A percentile compares a stretch with the other conserved stretches of the same genome.
phyloP scores from a whole-genome alignment of 2,888 invertebrate species.

The Schrankia costaestrigalis region DNA sequence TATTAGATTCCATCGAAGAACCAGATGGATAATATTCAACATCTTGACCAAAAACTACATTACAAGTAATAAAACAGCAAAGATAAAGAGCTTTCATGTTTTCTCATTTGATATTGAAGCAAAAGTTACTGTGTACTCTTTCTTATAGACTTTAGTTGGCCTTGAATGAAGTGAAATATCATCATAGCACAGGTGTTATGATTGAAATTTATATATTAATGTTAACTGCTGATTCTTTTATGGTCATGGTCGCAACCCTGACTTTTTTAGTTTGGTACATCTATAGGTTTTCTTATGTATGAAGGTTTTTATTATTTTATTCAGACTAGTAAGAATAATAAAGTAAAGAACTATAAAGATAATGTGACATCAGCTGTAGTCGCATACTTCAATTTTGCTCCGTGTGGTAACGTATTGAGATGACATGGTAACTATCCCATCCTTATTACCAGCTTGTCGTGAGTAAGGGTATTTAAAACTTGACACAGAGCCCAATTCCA shows the following conservation, averaged over 20 bases:
- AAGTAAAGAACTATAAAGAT: too few relatives aligned
- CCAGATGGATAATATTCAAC: slow-evolving; percentile 61
- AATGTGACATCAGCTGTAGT: too few relatives aligned
- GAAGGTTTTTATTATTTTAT: too few relatives aligned
- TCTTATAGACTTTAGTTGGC: slow-evolving; percentile 54
- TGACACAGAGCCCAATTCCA: too few relatives aligned
- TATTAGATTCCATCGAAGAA: slow-evolving; percentile 15
- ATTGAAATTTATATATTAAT: slow-evolving; percentile 75
- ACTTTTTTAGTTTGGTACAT: slow-evolving; percentile 34
- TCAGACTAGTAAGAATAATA: too few relatives aligned
- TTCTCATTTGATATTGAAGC: slow-evolving; percentile 7
- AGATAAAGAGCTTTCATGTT: slow-evolving; percentile 20
- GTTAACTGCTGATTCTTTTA: slow-evolving; percentile 35
- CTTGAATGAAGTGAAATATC: slow-evolving; percentile 53
- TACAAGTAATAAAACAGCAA: slow-evolving; percentile 9
- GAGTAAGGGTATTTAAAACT: too few relatives aligned
- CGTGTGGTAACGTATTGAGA: too few relatives aligned
- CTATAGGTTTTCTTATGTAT: too few relatives aligned
- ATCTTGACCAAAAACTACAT: slow-evolving; percentile 35
- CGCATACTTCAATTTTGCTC: too few relatives aligned
- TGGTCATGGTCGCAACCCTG: slow-evolving; percentile 48
- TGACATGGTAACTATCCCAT: too few relatives aligned
- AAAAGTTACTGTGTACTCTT: slow-evolving; percentile 15
- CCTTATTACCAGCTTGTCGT: too few relatives aligned
- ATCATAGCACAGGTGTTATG: slow-evolving; percentile 65